A percentile compares a stretch with the other conserved stretches of the same genome.
Evolutionary conservation across 1,140 invertebrate species (phyloP).

Genomic region (Drosophila repletoides): DNA sequence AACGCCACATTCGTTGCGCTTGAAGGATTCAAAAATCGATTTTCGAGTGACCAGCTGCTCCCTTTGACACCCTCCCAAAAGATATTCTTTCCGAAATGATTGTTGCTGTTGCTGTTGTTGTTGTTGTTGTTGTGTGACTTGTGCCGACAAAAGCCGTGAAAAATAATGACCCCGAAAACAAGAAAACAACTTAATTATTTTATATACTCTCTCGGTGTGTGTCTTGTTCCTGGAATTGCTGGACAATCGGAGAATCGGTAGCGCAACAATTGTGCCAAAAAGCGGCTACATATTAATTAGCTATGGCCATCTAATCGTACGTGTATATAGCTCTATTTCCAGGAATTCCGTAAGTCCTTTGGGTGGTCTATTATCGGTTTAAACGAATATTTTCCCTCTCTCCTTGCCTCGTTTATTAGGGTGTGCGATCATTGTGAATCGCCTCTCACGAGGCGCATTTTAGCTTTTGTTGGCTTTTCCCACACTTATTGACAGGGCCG

Average conservation of each 20-base stretch:
- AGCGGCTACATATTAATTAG: constrained; percentile 73
- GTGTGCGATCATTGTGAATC: constrained; percentile 24
- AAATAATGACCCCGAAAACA: constrained; percentile 74
- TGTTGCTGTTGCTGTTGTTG: constrained; percentile 8
- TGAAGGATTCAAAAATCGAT: constrained; percentile 60
- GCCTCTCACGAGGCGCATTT: constrained; percentile 25
- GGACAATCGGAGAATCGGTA: constrained; percentile 48
- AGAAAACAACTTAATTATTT: constrained; percentile 78
- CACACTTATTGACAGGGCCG: constrained; percentile 70
- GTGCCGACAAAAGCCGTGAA: constrained; percentile 79
- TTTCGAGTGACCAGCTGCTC: constrained; percentile 68
- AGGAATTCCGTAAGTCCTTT: constrained; percentile 44
- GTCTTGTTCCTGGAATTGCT: constrained; percentile 58
- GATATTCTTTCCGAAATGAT: neutral
- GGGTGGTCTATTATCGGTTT: constrained; percentile 67
- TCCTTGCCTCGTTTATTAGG: neutral
- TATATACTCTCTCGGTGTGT: neutral
- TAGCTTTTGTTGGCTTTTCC: constrained; percentile 74
- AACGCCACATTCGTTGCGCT: constrained; percentile 66
- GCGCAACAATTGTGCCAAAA: constrained; percentile 75
- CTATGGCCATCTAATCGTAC: constrained; percentile 32
- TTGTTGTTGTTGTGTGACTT: constrained; percentile 58
- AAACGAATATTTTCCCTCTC: too few relatives aligned
- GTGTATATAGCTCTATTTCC: constrained; percentile 41
- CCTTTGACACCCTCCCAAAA: constrained; percentile 20